Base-by-base conservation (phyloP, 1,140 invertebrate species). In the Drosophila micromelanica region DNA sequence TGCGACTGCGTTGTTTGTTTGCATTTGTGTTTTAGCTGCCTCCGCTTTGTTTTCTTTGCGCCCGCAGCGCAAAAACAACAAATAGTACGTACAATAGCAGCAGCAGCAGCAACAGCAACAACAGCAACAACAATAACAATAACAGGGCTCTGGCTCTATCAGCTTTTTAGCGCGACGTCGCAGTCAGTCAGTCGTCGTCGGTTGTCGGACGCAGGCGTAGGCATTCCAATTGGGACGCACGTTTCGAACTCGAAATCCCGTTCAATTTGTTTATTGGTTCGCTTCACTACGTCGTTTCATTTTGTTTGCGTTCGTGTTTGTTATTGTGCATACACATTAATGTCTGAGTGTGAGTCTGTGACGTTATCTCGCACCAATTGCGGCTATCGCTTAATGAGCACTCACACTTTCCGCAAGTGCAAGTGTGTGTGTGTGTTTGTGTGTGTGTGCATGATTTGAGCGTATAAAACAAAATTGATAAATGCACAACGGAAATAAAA, bases 11-110 rank as follows among this genome's bases (percentile, higher is more conserved):
- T 62, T 67, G 81, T 72, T 86, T 78, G 77, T 86, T 86, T 86
- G 81, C 70, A 60, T 87, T 86, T 87, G 78, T 86, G 78, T 86
- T 86, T 86, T 87, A 87, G 84, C 62, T 80, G 78, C 64, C 63
- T 70, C 55, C 56, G 56, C 57, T 68, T 73, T 73, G 71, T 81
- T 86, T 80, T 87, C 77, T 72, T 87, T 87, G 63, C 63, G 82
- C 75, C 70, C 62, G 64, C 61, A 57, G 59, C 62, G 49, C 71
- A 82, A 75, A 57, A 84, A 75, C 65, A 75, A 84, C 59, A 79
- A 69, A 67, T 68, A 73, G 48, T 49, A 64, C 61, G 38, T 48
- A 64, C 55, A 65, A 46, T 23, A 40, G 23, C 57, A 27, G 49
- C 54, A 61, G 37, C 78, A 63, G 32, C 45, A 64, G 17, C 62